A percentile compares a stretch with the other conserved stretches of the same genome.
These are phyloP conservation scores for Eubasilissa splendida DNA, from an alignment of 2,888 invertebrate genomes.

Conservation along the genomic window DNA sequence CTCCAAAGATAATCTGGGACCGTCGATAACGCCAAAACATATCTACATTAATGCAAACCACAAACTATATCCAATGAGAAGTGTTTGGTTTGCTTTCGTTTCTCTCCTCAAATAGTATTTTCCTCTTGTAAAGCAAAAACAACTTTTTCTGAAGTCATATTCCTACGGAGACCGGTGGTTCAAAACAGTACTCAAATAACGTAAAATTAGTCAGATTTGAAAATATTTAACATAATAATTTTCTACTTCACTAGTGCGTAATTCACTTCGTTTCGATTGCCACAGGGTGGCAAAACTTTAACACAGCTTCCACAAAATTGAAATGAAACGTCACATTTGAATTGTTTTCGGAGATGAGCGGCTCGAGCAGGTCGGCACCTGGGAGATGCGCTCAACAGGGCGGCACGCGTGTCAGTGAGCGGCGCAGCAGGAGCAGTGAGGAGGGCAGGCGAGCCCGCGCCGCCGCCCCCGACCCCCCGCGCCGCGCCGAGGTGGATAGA, in stretches of 20 bases:
- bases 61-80: not conserved
- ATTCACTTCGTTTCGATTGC: not conserved
- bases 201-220: not conserved
- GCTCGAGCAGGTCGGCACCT: conserved; percentile 12
- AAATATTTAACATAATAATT: not conserved
- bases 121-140: not conserved
- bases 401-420: conserved; percentile 47
- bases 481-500: not conserved
- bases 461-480: conserved; percentile 33
- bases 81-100: not conserved
- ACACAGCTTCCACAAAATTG: conserved; percentile 6
- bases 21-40: conserved; percentile 5
- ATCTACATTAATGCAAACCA: conserved; percentile 15
- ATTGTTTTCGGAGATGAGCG: not conserved
- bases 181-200: not conserved
- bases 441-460: conserved; percentile 1
- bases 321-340: conserved; percentile 14
- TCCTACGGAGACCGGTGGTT: not conserved
- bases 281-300: not conserved
- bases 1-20: not conserved
- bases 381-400: conserved; percentile 52
- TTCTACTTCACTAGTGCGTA: not conserved
- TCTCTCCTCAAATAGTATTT: not conserved
- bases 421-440: not conserved
- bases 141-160: conserved; percentile 10